phyloP scores from a whole-genome alignment of 2,113 vertebrate genomes.

The Aplodontia rufa region DNA sequence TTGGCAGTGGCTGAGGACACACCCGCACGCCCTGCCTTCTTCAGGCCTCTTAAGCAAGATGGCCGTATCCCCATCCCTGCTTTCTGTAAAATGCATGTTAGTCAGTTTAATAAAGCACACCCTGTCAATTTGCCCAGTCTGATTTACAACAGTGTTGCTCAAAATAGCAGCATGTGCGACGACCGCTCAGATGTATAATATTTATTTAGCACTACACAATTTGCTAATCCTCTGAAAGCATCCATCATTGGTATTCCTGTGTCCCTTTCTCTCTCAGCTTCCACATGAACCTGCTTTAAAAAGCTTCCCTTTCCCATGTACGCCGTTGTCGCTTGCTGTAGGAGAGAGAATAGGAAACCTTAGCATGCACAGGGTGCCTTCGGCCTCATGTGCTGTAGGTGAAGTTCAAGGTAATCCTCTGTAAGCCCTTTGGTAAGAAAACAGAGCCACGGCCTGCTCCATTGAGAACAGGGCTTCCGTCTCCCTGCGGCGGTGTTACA shows the following conservation, averaged over 20 bases:
- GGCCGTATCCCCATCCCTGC: fast-evolving
- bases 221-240: not conserved
- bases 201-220: not conserved
- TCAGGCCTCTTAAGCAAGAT: not conserved
- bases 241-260: not conserved
- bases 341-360: not conserved
- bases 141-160: not conserved
- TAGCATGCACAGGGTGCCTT: not conserved
- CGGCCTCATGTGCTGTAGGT: fast-evolving
- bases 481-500: not conserved
- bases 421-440: not conserved
- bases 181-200: not conserved
- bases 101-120: not conserved
- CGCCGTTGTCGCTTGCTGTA: not conserved
- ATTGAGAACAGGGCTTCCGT: too few species aligned
- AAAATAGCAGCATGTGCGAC: not conserved
- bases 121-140: not conserved
- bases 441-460: fast-evolving
- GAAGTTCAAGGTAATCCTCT: not conserved
- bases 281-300: not conserved
- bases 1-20: fast-evolving
- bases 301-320: not conserved
- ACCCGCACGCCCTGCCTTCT: fast-evolving
- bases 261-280: not conserved
- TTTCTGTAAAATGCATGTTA: not conserved